Conservation (phyloP, 2,797 vertebrate species). For the Hyperoplus lanceolatus region DNA sequence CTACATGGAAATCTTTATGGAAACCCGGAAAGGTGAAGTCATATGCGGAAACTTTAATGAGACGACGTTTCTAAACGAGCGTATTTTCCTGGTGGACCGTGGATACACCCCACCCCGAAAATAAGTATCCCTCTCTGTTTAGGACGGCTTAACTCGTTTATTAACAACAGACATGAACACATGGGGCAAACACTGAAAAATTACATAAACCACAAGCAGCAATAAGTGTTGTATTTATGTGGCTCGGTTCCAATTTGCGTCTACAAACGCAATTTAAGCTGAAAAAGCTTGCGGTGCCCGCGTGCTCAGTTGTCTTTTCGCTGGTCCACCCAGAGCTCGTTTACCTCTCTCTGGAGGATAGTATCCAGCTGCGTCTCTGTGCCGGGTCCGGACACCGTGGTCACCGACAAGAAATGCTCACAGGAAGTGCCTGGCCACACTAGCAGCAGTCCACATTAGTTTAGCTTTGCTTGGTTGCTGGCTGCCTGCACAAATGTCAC, state of each 20-base stretch:
- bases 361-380: slow-evolving; percentile 79
- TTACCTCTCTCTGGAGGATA: slow-evolving; percentile 73
- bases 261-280: neutral
- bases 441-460: too few relatives aligned
- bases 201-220: fast-evolving
- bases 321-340: slow-evolving; percentile 68
- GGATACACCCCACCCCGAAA: neutral
- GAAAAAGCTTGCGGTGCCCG: too few relatives aligned
- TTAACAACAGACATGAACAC: too few relatives aligned
- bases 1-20: fast-evolving
- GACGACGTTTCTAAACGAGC: slow-evolving; percentile 40
- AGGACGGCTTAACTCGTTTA: neutral
- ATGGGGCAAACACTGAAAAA: neutral
- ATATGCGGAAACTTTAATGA: neutral
- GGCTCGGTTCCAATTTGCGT: neutral
- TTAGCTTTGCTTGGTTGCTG: too few relatives aligned
- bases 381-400: slow-evolving; percentile 82
- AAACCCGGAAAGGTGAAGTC: neutral
- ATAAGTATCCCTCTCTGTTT: neutral
- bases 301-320: slow-evolving; percentile 73
- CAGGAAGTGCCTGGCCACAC: too few relatives aligned
- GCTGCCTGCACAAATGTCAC: too few relatives aligned
- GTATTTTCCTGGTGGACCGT: slow-evolving; percentile 51
- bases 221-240: fast-evolving
- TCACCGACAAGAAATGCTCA: slow-evolving; percentile 87